phyloP scores from a whole-genome alignment of 1,140 invertebrate species.

The Pogonomyrmex californicus region DNA sequence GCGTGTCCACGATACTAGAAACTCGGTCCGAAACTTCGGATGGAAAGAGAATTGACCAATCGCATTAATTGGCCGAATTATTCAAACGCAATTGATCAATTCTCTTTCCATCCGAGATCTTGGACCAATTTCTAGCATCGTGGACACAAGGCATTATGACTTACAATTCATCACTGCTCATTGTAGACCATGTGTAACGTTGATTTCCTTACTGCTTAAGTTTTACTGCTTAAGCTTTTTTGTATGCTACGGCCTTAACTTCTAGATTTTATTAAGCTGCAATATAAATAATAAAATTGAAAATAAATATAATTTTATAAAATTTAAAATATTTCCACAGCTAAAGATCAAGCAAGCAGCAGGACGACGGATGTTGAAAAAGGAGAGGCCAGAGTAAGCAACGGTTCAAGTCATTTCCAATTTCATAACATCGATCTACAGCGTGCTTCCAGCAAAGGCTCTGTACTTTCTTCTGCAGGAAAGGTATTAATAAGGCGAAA shows the following conservation, averaged over 20 bases:
- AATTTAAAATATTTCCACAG: conserved; percentile 71
- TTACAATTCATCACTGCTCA: too few relatives aligned
- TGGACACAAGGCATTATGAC: too few relatives aligned
- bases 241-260: background rate
- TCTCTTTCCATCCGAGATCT: too few relatives aligned
- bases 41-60: too few relatives aligned
- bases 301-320: conserved; percentile 3
- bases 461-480: conserved; percentile 84
- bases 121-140: too few relatives aligned
- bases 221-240: too few relatives aligned
- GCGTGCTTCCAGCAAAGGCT: conserved; percentile 85
- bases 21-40: too few relatives aligned
- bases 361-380: conserved; percentile 83
- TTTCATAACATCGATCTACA: conserved; percentile 84
- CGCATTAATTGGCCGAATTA: too few relatives aligned
- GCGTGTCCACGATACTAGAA: too few relatives aligned
- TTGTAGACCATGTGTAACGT: too few relatives aligned
- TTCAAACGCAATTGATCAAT: too few relatives aligned
- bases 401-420: conserved; percentile 82
- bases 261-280: background rate
- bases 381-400: conserved; percentile 82
- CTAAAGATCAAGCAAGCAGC: conserved; percentile 78
- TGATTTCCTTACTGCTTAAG: too few relatives aligned
- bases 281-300: conserved; percentile 15
- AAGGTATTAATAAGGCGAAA: conserved; percentile 79